phyloP scores from a whole-genome alignment of 2,113 vertebrate genomes.

The Poeciliopsis turrubarensis region DNA sequence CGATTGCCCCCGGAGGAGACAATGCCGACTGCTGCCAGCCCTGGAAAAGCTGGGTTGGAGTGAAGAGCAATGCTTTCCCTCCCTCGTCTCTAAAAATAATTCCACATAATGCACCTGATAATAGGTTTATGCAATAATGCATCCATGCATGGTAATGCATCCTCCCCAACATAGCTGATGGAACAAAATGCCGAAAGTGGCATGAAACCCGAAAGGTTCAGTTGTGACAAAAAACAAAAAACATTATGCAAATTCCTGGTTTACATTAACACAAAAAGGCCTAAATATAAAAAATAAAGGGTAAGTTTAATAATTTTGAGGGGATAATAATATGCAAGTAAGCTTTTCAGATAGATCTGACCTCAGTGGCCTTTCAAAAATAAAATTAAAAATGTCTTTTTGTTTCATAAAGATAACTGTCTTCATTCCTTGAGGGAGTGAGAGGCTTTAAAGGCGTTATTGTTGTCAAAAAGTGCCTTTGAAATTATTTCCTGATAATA shows the following conservation, averaged over 20 bases:
- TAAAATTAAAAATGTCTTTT: too few relatives aligned
- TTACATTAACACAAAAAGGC: not conserved
- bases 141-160: slow-evolving; percentile 35
- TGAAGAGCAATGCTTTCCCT: slow-evolving; percentile 22
- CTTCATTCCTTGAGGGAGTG: too few relatives aligned
- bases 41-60: slow-evolving; percentile 29
- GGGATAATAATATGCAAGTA: not conserved
- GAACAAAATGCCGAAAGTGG: slow-evolving; percentile 10
- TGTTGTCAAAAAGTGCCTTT: too few relatives aligned
- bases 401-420: too few relatives aligned
- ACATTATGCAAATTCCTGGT: not conserved
- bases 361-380: not conserved
- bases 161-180: slow-evolving; percentile 31
- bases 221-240: not conserved
- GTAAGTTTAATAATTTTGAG: not conserved
- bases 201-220: not conserved
- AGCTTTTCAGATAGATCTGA: not conserved
- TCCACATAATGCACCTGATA: slow-evolving; percentile 67
- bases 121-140: slow-evolving; percentile 71
- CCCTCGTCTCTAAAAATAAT: slow-evolving; percentile 69
- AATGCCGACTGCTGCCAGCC: slow-evolving; percentile 17
- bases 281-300: not conserved
- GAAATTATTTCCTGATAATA: too few relatives aligned
- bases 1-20: slow-evolving; percentile 61
- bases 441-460: too few relatives aligned